phyloP scores from a whole-genome alignment of 2,888 invertebrate species.

The Oscheius sp. region DNA sequence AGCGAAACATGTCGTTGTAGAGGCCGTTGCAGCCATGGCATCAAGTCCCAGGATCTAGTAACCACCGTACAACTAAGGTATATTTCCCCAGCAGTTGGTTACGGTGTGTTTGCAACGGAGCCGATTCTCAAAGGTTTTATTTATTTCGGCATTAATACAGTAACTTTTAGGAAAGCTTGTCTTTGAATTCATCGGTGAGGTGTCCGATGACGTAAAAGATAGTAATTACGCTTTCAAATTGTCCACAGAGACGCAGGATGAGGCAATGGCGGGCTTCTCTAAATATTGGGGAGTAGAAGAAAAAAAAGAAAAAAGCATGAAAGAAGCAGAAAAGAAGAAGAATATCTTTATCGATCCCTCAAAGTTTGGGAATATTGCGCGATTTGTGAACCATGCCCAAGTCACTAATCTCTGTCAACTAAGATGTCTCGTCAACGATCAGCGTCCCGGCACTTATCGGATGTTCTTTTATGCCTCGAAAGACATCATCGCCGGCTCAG shows the following conservation, averaged over 20 bases:
- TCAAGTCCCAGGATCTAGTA: no score
- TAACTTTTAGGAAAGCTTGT: constrained; percentile 2
- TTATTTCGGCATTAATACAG: background rate
- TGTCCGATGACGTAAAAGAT: background rate
- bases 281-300: no score
- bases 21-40: background rate
- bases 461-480: background rate
- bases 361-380: background rate
- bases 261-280: no score
- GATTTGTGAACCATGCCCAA: background rate
- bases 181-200: background rate
- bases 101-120: no score
- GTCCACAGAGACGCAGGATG: background rate
- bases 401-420: background rate
- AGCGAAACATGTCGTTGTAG: background rate
- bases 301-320: no score
- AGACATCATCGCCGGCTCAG: background rate
- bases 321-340: no score
- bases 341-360: constrained; percentile 10
- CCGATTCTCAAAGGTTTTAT: background rate
- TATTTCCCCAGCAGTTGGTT: background rate
- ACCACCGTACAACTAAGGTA: background rate
- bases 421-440: background rate
- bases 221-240: background rate
- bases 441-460: background rate